Conservation (phyloP, 2,113 vertebrate species). For the Malaclemys terrapin region DNA sequence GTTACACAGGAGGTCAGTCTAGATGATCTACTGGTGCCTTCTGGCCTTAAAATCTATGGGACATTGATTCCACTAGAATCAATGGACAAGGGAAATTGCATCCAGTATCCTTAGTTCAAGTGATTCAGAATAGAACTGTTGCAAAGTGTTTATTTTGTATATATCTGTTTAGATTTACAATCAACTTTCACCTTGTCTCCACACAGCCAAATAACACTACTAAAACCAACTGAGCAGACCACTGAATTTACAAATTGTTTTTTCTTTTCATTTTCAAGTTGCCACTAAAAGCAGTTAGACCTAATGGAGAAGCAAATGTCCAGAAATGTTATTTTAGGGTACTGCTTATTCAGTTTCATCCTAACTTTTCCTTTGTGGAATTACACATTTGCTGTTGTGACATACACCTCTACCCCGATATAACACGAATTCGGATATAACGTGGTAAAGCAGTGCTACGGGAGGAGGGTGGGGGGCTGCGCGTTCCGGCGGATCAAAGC, state of each 20-base stretch:
- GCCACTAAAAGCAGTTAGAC: not conserved
- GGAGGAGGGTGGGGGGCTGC: too few relatives aligned
- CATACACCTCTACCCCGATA: too few relatives aligned
- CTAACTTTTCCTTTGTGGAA: not conserved
- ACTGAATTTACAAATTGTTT: not conserved
- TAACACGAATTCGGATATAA: too few relatives aligned
- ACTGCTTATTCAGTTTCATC: not conserved
- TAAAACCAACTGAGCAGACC: not conserved
- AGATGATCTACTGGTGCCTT: not conserved
- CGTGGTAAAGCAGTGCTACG: too few relatives aligned
- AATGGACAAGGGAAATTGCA: not conserved
- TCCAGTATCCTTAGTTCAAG: not conserved
- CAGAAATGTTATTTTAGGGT: not conserved
- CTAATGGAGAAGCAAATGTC: not conserved
- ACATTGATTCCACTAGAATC: not conserved
- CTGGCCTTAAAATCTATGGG: not conserved
- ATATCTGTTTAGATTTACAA: not conserved
- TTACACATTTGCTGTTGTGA: not conserved
- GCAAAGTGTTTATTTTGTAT: not conserved
- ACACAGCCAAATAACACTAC: rapidly evolving
- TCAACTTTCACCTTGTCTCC: not conserved
- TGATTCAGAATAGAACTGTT: not conserved
- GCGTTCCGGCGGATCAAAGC: too few relatives aligned
- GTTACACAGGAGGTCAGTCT: not conserved
- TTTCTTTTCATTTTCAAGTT: not conserved